Evolutionary conservation across 30 jellyfish, hydroid and myxozoan genomes (phyloP), one percentile per base, ranked within the genome.

Genomic region (Rhopilema esculentum): DNA sequence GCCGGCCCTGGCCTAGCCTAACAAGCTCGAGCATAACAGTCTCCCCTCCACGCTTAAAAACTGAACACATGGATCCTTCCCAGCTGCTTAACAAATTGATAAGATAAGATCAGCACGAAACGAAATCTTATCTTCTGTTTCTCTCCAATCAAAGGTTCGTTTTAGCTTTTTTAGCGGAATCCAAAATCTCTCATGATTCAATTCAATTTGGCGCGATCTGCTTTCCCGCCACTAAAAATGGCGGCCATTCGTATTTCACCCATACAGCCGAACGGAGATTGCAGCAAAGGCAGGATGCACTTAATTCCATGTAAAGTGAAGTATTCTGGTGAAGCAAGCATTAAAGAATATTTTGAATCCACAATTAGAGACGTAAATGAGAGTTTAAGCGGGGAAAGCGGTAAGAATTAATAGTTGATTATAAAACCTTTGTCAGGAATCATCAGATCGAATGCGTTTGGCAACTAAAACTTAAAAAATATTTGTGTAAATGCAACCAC

Each of bases 251-350:
- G 92, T 19, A 49, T 88, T 33, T 30, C 89, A 21, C 63, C 87
- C 7, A 4, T 57, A 9, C 64, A 65, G 27, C 29, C 30, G 29
- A 40, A 66, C n/a, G 70, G 25, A 9, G 32, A 25, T 17, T 82
- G 26, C 21, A 20, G 33, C 1, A 61, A 25, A 25, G 67, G 72
- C 57, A 70, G 48, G 1, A 28, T 87, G 28, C 98, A 92, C 68
- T 82, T 67, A 77, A 52, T 92, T 57, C 98, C 98, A 27, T 88
- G 95, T 77, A 75, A 82, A 18, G 61, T 92, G 20, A 72, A 77
- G 77, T 31, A 64, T 64, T 49, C 90, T 66, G 97, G 97, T n/a
- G 91, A 87, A 33, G 98, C 97, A 66, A 87, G 72, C 0, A 95
- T 92, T 4, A 57, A 31, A 0, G 86, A 83, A 69, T 88, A 80